Conservation (phyloP, 2,888 invertebrate genomes). For the Lithophane leautieri region DNA sequence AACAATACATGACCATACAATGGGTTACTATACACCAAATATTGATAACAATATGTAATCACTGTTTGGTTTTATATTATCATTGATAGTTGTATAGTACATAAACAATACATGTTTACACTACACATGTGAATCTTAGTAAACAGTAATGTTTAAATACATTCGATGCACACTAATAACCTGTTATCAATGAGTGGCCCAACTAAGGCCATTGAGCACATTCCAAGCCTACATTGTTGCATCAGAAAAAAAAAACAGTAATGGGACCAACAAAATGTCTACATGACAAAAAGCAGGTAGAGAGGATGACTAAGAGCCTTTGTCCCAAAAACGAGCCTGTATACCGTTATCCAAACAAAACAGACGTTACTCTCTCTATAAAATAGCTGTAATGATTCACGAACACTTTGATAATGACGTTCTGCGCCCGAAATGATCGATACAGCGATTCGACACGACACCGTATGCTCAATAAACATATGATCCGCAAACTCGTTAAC, state of each 20-base stretch:
- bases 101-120: constrained; percentile 66
- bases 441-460: constrained; percentile 79
- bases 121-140: constrained; percentile 48
- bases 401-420: constrained; percentile 72
- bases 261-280: constrained; percentile 73
- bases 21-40: constrained; percentile 49
- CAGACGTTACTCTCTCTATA: constrained; percentile 80
- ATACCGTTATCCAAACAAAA: constrained; percentile 88
- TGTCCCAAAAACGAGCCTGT: constrained; percentile 86
- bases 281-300: constrained; percentile 84
- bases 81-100: constrained; percentile 40
- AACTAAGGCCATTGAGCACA: constrained; percentile 44
- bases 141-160: constrained; percentile 56
- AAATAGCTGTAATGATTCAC: constrained; percentile 82
- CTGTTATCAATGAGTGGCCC: constrained; percentile 59
- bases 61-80: constrained; percentile 52
- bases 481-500: constrained; percentile 70
- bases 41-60: constrained; percentile 50
- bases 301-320: constrained; percentile 85
- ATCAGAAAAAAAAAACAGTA: constrained; percentile 64
- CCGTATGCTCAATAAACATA: constrained; percentile 76
- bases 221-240: constrained; percentile 56
- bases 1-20: constrained; percentile 37
- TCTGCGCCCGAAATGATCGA: constrained; percentile 83
- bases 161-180: constrained; percentile 48